phyloP scores from a whole-genome alignment of 2,888 invertebrate species.

The Calliopum simillimum region DNA sequence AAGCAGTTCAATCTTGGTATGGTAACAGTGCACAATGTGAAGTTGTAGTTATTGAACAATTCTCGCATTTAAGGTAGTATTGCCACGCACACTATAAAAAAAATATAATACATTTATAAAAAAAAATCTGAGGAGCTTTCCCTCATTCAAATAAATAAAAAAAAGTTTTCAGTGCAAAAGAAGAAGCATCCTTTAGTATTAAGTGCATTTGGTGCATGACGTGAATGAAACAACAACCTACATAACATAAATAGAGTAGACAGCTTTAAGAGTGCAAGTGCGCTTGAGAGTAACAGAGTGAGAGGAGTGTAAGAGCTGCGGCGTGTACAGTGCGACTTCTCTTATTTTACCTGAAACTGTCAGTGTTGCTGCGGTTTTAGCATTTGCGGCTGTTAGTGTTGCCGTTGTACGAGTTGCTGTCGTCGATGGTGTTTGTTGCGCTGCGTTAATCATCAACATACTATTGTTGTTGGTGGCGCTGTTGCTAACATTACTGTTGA shows the following conservation, averaged over 20 bases:
- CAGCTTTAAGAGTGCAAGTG: neutral
- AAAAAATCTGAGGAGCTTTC: too few relatives aligned
- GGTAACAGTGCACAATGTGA: too few relatives aligned
- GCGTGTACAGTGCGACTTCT: constrained; percentile 9
- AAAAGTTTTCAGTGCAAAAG: too few relatives aligned
- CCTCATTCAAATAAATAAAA: too few relatives aligned
- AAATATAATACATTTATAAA: too few relatives aligned
- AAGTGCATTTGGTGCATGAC: too few relatives aligned
- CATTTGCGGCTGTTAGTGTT: constrained; percentile 38
- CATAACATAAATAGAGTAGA: neutral
- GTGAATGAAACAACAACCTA: neutral
- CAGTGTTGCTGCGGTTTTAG: constrained; percentile 40
- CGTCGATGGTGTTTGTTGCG: constrained; percentile 27
- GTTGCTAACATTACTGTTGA: constrained; percentile 35
- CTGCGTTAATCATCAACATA: constrained; percentile 20
- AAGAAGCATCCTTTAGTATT: too few relatives aligned
- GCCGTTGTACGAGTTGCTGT: constrained; percentile 35
- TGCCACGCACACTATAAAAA: too few relatives aligned
- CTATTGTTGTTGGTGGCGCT: constrained; percentile 48
- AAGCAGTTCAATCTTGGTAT: too few relatives aligned
- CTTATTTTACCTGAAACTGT: constrained; percentile 45
- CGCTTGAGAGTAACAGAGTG: neutral
- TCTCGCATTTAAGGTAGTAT: too few relatives aligned
- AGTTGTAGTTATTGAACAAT: too few relatives aligned
- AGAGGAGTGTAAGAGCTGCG: neutral